These are phyloP conservation scores for Trematomus bernacchii DNA, from an alignment of 2,797 vertebrate species.

Conservation along the genomic window DNA sequence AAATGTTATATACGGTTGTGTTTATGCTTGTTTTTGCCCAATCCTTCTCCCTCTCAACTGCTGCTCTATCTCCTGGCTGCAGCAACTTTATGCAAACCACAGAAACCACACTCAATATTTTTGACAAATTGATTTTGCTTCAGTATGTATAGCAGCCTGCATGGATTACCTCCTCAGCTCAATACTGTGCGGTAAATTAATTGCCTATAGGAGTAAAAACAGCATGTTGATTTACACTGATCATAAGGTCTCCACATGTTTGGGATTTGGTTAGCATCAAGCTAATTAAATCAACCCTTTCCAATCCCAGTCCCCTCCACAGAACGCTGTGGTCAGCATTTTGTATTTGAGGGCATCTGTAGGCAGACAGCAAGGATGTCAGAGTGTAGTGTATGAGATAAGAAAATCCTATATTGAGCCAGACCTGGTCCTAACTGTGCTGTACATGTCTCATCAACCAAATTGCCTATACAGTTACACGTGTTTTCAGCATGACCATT, in stretches of 20 bases:
- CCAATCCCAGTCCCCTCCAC: conserved; percentile 17
- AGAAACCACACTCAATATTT: background rate
- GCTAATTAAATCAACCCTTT: background rate
- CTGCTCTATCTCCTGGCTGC: background rate
- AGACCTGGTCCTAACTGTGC: background rate
- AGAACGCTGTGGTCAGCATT: conserved; percentile 31
- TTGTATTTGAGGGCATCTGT: conserved; percentile 22
- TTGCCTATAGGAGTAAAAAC: background rate
- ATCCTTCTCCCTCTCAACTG: background rate
- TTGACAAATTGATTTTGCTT: background rate
- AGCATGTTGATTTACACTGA: background rate
- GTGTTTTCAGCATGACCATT: background rate
- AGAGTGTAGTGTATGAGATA: conserved; percentile 17
- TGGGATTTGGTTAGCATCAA: background rate
- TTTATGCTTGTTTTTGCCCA: background rate
- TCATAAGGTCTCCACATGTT: background rate
- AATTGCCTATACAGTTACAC: background rate
- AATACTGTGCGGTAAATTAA: background rate
- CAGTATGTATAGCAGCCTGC: background rate
- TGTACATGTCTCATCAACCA: conserved; percentile 12
- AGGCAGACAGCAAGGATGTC: conserved; percentile 23
- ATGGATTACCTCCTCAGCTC: conserved; percentile 12
- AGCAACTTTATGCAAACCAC: background rate
- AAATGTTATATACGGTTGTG: background rate
- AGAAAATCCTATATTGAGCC: conserved; percentile 16